These are phyloP conservation scores for Erpobdella octoculata DNA, from an alignment of 2,888 invertebrate genomes.

Conservation along the genomic window DNA sequence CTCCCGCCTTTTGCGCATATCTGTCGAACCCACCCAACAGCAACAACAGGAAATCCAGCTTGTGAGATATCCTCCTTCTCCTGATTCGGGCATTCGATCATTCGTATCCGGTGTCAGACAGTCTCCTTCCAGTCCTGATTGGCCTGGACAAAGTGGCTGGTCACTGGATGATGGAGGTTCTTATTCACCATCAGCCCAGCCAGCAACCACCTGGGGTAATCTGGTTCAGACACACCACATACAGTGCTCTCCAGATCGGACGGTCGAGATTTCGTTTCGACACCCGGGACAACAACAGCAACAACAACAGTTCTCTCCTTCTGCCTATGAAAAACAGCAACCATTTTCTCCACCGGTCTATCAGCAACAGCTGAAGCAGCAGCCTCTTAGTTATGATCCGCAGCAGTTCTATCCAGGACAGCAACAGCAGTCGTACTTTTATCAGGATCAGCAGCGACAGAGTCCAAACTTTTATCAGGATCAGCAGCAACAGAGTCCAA, in stretches of 20 bases:
- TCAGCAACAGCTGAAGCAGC: not conserved
- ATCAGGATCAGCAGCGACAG: not conserved
- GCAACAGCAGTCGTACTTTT: not conserved
- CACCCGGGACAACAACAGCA: not conserved
- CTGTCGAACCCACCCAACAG: not conserved
- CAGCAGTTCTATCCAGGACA: not conserved
- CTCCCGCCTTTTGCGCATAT: not conserved
- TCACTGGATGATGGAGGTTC: too few relatives aligned
- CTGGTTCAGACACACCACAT: constrained; percentile 5
- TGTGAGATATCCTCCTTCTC: not conserved
- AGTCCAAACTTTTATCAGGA: not conserved
- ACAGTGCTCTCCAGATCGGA: not conserved
- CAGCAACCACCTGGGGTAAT: too few relatives aligned
- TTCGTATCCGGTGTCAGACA: not conserved
- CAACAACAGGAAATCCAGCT: not conserved
- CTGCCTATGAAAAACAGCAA: constrained; percentile 3
- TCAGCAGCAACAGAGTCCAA: not conserved
- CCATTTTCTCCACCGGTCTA: not conserved
- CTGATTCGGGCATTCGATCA: not conserved
- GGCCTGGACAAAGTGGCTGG: not conserved
- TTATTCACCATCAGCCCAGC: too few relatives aligned
- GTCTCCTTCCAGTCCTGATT: not conserved
- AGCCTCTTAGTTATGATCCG: not conserved
- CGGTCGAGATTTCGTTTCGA: not conserved
- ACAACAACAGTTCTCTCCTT: not conserved